These are phyloP conservation scores for Pontoporia blainvillei DNA, from an alignment of 2,113 vertebrate species.

Conservation along the genomic window DNA sequence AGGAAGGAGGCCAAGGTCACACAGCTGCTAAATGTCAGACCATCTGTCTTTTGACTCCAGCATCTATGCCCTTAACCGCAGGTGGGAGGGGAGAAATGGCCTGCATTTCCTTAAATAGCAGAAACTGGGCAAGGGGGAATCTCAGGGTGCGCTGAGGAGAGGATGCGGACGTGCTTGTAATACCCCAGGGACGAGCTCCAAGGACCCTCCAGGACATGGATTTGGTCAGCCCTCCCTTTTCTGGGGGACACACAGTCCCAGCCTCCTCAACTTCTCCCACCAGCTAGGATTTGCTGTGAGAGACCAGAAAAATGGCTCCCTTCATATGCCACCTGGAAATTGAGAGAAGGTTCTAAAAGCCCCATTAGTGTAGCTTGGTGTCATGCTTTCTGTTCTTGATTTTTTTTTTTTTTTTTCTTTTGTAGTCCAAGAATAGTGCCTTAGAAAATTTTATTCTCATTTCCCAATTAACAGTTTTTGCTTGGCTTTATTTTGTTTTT, in stretches of 20 bases:
- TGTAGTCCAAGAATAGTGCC: not conserved
- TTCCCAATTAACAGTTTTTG: not conserved
- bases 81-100: no score
- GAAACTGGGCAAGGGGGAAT: fast-evolving
- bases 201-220: fast-evolving
- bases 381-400: not conserved
- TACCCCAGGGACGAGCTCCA: fast-evolving
- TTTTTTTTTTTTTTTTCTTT: not conserved
- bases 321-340: fast-evolving
- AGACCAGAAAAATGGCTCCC: no score
- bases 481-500: not conserved
- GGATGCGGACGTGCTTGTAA: fast-evolving
- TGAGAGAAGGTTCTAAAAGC: not conserved
- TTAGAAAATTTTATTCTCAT: not conserved
- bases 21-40: not conserved
- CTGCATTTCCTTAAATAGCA: no score
- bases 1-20: not conserved
- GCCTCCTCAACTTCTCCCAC: not conserved
- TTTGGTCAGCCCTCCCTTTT: no score
- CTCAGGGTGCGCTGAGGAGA: not conserved
- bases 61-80: no score
- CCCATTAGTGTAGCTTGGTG: fast-evolving
- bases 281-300: fast-evolving
- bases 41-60: fast-evolving
- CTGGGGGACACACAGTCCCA: not conserved